These are phyloP conservation scores for Arion vulgaris DNA, from an alignment of 1,140 invertebrate genomes.

Conservation along the genomic window DNA sequence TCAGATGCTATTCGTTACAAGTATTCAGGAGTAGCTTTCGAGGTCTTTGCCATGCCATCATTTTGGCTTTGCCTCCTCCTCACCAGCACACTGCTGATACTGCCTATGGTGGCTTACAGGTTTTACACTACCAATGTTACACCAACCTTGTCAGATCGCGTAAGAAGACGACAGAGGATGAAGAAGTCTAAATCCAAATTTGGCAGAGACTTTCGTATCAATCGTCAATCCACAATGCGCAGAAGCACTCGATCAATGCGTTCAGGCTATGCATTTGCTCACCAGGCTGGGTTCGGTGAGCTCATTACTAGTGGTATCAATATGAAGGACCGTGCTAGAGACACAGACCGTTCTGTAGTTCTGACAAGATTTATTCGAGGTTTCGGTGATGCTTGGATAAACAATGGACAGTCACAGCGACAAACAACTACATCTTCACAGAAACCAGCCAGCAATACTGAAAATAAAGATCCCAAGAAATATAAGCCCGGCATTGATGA, in stretches of 20 bases:
- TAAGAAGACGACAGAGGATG: constrained; percentile 84
- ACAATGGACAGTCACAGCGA: constrained; percentile 5
- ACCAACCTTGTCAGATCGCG: constrained; percentile 92
- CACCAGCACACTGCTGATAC: constrained; percentile 87
- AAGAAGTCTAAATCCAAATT: constrained; percentile 75
- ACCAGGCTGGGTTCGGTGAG: constrained; percentile 96
- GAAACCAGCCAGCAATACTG: neutral
- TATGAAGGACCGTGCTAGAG: too few species aligned
- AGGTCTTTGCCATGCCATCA: constrained; percentile 77
- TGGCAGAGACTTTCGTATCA: constrained; percentile 83
- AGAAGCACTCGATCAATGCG: constrained; percentile 86
- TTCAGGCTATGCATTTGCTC: constrained; percentile 98
- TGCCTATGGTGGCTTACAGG: constrained; percentile 94
- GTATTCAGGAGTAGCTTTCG: constrained; percentile 63
- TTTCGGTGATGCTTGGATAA: neutral
- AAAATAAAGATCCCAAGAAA: neutral
- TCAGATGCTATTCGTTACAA: constrained; percentile 71
- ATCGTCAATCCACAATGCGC: constrained; percentile 84
- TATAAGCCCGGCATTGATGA: neutral
- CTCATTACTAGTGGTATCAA: constrained; percentile 98
- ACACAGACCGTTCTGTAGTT: constrained; percentile 44
- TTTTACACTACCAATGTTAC: constrained; percentile 72
- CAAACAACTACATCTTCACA: neutral
- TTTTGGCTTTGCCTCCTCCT: constrained; percentile 97
- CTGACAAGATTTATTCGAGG: constrained; percentile 55